Evolutionary conservation across 2,113 vertebrate species (phyloP).

Genomic region (Delphinus delphis): DNA sequence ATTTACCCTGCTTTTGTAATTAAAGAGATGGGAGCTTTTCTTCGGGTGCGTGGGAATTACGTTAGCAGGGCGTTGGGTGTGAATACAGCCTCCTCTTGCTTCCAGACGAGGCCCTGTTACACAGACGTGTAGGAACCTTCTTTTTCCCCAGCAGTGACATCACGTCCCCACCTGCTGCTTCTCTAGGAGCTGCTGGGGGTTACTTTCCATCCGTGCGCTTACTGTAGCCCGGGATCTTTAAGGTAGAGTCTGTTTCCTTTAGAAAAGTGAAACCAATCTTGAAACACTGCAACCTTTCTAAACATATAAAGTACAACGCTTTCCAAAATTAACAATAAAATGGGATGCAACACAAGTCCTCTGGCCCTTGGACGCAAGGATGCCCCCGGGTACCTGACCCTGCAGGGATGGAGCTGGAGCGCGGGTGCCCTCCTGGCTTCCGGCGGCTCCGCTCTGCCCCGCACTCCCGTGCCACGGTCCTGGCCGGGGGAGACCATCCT

Average conservation of each 20-base stretch:
- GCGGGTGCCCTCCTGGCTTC: rapidly evolving
- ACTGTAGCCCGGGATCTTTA: background rate
- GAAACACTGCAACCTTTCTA: background rate
- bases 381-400: background rate
- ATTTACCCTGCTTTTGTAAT: conserved; percentile 20
- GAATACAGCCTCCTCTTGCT: rapidly evolving
- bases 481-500: too few relatives aligned
- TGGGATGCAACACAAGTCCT: background rate
- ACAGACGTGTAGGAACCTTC: background rate
- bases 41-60: background rate
- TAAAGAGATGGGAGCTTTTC: conserved; percentile 13
- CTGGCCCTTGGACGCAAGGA: conserved; percentile 1
- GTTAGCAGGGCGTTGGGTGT: background rate
- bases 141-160: background rate
- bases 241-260: background rate
- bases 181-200: background rate
- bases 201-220: background rate
- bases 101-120: background rate
- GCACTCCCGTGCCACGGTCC: background rate
- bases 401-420: background rate
- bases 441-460: background rate
- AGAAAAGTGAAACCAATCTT: background rate
- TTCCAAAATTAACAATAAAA: conserved; percentile 22
- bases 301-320: background rate
- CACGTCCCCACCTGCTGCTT: background rate